Evolutionary conservation across 2,113 vertebrate genomes (phyloP).

Genomic region (Rostratula benghalensis): DNA sequence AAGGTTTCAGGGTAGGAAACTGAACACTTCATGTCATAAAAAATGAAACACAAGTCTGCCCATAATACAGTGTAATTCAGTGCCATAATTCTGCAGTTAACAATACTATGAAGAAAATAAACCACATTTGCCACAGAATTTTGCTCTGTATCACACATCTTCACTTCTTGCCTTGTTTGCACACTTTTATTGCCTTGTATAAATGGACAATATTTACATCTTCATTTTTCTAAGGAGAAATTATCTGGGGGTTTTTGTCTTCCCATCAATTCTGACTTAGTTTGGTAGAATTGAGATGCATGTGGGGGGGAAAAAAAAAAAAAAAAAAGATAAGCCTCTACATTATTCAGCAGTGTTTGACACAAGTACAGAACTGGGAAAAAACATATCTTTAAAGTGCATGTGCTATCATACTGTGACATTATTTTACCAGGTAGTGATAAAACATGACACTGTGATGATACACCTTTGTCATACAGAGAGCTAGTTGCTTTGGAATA

Average conservation of each 20-base stretch:
- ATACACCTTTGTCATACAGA: not conserved
- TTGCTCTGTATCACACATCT: not conserved
- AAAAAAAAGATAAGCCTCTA: not conserved
- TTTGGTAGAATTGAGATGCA: not conserved
- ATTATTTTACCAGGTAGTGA: not conserved
- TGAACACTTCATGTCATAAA: not conserved
- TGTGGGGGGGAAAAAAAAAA: not conserved
- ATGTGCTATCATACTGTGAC: not conserved
- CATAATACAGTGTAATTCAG: not conserved
- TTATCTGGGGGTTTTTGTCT: not conserved
- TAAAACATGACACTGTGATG: not conserved
- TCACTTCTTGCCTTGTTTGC: not conserved
- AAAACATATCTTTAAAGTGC: not conserved
- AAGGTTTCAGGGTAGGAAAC: slow-evolving; percentile 11
- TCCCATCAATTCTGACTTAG: not conserved
- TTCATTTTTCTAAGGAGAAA: not conserved
- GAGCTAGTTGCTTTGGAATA: slow-evolving; percentile 14
- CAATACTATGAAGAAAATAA: not conserved
- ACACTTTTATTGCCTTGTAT: not conserved
- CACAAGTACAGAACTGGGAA: not conserved
- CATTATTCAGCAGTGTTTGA: not conserved
- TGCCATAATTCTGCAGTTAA: not conserved
- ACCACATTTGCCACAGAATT: not conserved
- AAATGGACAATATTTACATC: not conserved
- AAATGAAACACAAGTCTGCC: not conserved